These are phyloP conservation scores for Strix uralensis DNA, from an alignment of 2,113 vertebrate genomes.

Conservation along the genomic window DNA sequence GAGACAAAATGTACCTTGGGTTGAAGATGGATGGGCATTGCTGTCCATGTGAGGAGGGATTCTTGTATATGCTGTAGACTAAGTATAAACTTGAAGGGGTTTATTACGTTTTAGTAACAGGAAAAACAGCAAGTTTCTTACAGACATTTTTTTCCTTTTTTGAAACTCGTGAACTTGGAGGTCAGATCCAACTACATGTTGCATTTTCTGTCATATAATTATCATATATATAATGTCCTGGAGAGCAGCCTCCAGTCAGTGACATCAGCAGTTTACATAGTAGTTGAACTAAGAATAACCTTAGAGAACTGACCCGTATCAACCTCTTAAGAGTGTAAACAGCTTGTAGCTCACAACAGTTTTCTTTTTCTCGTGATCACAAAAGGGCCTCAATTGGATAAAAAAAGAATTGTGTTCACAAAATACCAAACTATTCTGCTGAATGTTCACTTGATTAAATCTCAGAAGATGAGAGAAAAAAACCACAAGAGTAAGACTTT, in stretches of 20 bases:
- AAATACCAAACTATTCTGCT: neutral
- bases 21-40: neutral
- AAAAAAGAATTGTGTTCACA: neutral
- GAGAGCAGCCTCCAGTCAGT: conserved; percentile 29
- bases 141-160: neutral
- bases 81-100: neutral
- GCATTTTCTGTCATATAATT: conserved; percentile 51
- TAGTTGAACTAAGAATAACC: conserved; percentile 65
- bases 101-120: neutral
- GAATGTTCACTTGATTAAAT: conserved; percentile 11
- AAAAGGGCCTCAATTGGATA: conserved; percentile 4
- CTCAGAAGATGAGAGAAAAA: neutral
- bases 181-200: conserved; percentile 14
- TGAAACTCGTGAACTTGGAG: conserved; percentile 10
- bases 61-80: neutral
- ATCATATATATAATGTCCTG: conserved; percentile 33
- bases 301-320: conserved; percentile 42
- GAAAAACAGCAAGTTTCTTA: neutral
- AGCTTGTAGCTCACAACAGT: conserved; percentile 18
- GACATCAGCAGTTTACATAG: conserved; percentile 49
- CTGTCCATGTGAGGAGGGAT: neutral
- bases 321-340: conserved; percentile 46
- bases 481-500: neutral
- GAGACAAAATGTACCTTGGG: neutral
- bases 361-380: neutral